phyloP scores from a whole-genome alignment of 2,888 invertebrate species.

The Drosophila crucigera region DNA sequence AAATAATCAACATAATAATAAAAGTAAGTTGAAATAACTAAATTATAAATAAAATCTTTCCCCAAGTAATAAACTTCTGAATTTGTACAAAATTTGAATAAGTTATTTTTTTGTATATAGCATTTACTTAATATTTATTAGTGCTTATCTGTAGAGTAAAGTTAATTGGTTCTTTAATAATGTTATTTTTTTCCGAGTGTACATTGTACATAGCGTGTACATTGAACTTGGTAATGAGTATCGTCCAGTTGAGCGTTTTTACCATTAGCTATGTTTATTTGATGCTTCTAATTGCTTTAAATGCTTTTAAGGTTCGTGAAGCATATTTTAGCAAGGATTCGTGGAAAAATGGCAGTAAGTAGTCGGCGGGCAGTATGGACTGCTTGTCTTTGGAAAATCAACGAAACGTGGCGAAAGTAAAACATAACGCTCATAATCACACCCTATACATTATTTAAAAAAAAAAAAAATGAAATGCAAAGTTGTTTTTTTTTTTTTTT shows the following conservation, averaged over 20 bases:
- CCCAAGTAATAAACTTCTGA: background rate
- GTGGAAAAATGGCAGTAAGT: constrained; percentile 55
- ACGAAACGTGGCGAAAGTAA: constrained; percentile 59
- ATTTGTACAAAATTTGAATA: background rate
- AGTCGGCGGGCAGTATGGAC: constrained; percentile 20
- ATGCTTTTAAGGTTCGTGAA: constrained; percentile 76
- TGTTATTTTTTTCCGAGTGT: background rate
- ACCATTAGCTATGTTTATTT: constrained; percentile 19
- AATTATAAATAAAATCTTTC: background rate
- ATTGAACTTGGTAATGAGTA: constrained; percentile 12
- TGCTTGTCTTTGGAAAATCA: constrained; percentile 41
- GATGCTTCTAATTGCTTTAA: constrained; percentile 68
- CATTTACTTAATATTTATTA: background rate
- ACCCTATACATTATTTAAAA: constrained; percentile 51
- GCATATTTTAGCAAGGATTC: constrained; percentile 71
- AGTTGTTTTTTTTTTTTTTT: constrained; percentile 36
- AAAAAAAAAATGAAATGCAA: constrained; percentile 57
- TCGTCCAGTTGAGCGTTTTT: constrained; percentile 7
- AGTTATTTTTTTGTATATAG: background rate
- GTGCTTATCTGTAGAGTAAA: background rate
- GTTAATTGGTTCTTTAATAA: background rate
- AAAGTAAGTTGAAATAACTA: background rate
- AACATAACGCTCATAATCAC: constrained; percentile 53
- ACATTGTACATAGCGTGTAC: too few species aligned
- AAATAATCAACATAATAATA: background rate